These are phyloP conservation scores for Notoglanidium macrostoma DNA, from an alignment of 2,797 vertebrate genomes.

Conservation along the genomic window DNA sequence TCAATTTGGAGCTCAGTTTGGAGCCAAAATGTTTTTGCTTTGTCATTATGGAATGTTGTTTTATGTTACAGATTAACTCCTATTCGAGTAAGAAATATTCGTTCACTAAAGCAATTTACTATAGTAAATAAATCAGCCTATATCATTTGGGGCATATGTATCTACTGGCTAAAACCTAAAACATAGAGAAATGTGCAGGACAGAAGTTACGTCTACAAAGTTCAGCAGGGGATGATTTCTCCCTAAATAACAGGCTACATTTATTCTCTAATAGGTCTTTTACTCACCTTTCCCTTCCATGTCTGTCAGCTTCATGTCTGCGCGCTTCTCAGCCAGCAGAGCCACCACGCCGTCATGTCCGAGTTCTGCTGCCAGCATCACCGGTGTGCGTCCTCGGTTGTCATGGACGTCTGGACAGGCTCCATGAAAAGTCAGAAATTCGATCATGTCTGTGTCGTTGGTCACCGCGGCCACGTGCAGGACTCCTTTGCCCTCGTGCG, in stretches of 20 bases:
- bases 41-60: background rate
- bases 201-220: background rate
- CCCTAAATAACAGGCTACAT: background rate
- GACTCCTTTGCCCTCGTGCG: slow-evolving; percentile 76
- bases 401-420: slow-evolving; percentile 83
- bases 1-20: too few relatives aligned
- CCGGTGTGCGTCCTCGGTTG: slow-evolving; percentile 77
- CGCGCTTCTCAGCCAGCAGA: slow-evolving; percentile 75
- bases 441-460: slow-evolving; percentile 81
- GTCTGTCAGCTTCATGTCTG: slow-evolving; percentile 82
- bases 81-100: background rate
- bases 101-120: too few relatives aligned
- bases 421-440: slow-evolving; percentile 80
- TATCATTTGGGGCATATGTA: too few relatives aligned
- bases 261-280: background rate
- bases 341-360: slow-evolving; percentile 80
- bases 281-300: slow-evolving; percentile 83
- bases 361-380: slow-evolving; percentile 86
- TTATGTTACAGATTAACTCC: background rate
- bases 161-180: background rate
- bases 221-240: background rate
- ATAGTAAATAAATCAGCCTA: too few relatives aligned
- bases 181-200: background rate
- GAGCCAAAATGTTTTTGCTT: background rate
- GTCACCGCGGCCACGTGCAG: slow-evolving; percentile 81